A percentile compares a stretch with the other conserved stretches of the same genome.
phyloP scores from a whole-genome alignment of 2,113 vertebrate species.

The Thunnus thynnus region DNA sequence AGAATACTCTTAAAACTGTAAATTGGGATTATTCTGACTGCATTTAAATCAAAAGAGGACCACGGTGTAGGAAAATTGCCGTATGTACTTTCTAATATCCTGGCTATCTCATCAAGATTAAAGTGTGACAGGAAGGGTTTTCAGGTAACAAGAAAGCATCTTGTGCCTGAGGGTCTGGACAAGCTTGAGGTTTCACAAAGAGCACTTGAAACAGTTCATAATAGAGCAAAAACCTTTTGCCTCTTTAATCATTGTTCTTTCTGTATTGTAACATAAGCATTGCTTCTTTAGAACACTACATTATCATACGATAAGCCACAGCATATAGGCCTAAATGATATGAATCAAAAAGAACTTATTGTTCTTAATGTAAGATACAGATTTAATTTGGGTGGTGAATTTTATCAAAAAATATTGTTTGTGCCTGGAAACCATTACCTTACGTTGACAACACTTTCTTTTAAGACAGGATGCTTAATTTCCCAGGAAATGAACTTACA shows the following conservation, averaged over 20 bases:
- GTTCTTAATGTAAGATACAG: neutral
- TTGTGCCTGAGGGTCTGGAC: neutral
- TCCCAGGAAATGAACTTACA: constrained; percentile 7
- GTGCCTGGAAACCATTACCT: neutral
- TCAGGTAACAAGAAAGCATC: constrained; percentile 23
- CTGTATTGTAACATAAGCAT: neutral
- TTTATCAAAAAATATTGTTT: neutral
- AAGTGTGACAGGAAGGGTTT: constrained; percentile 39
- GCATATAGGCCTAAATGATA: neutral
- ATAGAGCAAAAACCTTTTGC: constrained; percentile 16
- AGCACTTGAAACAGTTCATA: constrained; percentile 44
- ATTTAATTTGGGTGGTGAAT: neutral
- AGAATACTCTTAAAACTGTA: no score
- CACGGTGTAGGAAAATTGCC: constrained; percentile 29
- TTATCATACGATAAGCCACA: no score
- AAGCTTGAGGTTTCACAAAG: constrained; percentile 8
- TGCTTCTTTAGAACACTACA: constrained; percentile 5
- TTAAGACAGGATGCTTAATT: neutral
- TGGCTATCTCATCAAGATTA: constrained; percentile 36
- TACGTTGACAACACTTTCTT: neutral
- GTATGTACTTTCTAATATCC: constrained; percentile 31
- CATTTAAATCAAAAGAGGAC: constrained; percentile 67
- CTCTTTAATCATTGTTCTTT: constrained; percentile 1
- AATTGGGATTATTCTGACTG: constrained; percentile 65
- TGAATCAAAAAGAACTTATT: neutral